Evolutionary conservation across 2,113 vertebrate species (phyloP), one percentile per base, ranked within the genome.

Genomic region (Petromus typicus): DNA sequence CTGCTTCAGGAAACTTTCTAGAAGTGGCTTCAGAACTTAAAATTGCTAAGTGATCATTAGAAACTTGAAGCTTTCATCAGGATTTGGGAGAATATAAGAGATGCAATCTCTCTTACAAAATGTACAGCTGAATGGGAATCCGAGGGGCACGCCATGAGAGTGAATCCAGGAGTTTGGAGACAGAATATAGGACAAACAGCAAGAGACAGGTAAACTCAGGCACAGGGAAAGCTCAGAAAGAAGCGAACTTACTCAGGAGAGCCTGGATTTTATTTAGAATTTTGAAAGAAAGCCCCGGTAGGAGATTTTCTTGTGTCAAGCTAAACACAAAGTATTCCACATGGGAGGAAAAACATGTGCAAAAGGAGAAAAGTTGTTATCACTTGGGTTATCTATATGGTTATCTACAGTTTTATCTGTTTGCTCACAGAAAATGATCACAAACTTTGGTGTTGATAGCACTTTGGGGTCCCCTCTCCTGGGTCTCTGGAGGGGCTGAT

Each of bases 81-180:
- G 2, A 1, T 59, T 32, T 76, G 32, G 6, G 20, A 14, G 20
- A 66, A 90, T 63, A 45, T 16, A 81, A 73, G 57, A 92, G 9
- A 88, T 18, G 43, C 25, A 78, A 2, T 40, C 25, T 79, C 32
- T 48, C 54, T 88, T 59, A 32, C 67, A 59, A 93, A 83, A 71
- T 51, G 66, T 48, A n/a, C 54, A 69, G 64, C 34, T 79, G 56
- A 51, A 27, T n/a, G 9, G 7, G 51, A 93, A 90, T 45, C 25
- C 27, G 48, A 34, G 73, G 30, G 12, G 57, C 51, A 32, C 1
- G 34, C 7, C 63, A 84, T 61, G 64, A 75, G 40, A 92, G 45
- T 66, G 64, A 92, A 80, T 89, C 48, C 73, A 73, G 37, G 18
- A 90, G 67, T 78, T 90, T 40, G 63, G 20, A 90, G 90, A 83